A percentile compares a stretch with the other conserved stretches of the same genome.
These are phyloP conservation scores for Palloptera scutellata DNA, from an alignment of 2,888 invertebrate genomes.

Conservation along the genomic window DNA sequence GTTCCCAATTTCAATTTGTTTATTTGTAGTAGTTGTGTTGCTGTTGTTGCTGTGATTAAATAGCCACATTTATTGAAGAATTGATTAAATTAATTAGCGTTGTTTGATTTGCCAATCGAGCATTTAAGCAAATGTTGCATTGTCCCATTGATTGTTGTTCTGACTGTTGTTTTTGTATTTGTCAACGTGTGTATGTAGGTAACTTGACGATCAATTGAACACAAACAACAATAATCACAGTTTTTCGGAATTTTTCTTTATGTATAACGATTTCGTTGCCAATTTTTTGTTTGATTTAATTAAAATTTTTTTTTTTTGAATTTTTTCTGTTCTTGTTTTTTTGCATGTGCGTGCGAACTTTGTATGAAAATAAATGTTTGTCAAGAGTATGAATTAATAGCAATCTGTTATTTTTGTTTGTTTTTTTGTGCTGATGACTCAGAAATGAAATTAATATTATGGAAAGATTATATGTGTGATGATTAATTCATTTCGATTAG, in stretches of 20 bases:
- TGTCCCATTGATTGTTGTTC: constrained; percentile 2
- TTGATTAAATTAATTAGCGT: constrained; percentile 49
- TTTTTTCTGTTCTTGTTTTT: background rate
- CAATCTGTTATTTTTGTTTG: too few species aligned
- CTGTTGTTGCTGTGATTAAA: constrained; percentile 26
- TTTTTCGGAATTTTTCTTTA: background rate
- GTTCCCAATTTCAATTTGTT: constrained; percentile 27
- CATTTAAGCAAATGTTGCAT: constrained; percentile 25
- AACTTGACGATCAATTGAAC: constrained; percentile 17
- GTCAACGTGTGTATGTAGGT: background rate
- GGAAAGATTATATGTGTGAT: too few species aligned
- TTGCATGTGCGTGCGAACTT: background rate
- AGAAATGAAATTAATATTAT: too few species aligned
- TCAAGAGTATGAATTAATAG: too few species aligned
- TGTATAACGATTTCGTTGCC: background rate
- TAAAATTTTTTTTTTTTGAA: background rate
- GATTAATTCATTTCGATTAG: too few species aligned
- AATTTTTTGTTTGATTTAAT: background rate
- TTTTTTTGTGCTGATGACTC: too few species aligned
- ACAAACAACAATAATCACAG: background rate
- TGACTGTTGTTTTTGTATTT: background rate
- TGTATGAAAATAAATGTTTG: too few species aligned
- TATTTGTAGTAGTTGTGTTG: constrained; percentile 20
- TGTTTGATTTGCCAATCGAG: constrained; percentile 45
- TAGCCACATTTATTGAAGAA: constrained; percentile 41